Evolutionary conservation across 2,888 invertebrate genomes (phyloP).

Genomic region (Chalcis sispes): DNA sequence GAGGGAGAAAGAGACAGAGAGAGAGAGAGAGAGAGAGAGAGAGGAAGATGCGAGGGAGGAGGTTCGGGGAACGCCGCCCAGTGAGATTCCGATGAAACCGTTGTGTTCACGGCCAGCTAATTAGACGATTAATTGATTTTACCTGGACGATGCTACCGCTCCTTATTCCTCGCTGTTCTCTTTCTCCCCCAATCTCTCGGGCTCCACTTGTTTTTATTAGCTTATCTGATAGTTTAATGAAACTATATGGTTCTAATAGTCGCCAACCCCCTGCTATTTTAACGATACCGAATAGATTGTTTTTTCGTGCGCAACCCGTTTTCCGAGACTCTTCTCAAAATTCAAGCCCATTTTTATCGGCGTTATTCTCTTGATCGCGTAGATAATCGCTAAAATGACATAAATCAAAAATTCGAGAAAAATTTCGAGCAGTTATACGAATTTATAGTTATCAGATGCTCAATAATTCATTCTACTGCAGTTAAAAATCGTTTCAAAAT

Average conservation of each 20-base stretch:
- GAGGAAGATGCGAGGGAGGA: neutral
- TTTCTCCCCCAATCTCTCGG: neutral
- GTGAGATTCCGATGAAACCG: slow-evolving; percentile 52
- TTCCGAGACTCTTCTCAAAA: no score
- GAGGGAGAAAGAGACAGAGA: slow-evolving; percentile 2
- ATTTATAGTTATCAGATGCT: no score
- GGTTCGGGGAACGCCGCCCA: slow-evolving; percentile 49
- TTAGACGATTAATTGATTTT: slow-evolving; percentile 58
- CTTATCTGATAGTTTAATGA: slow-evolving; percentile 38
- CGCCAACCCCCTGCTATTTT: no score
- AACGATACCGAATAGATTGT: no score
- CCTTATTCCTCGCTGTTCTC: neutral
- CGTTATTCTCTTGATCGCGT: no score
- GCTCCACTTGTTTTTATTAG: slow-evolving; percentile 5
- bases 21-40: neutral
- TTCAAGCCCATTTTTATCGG: no score
- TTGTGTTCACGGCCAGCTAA: slow-evolving; percentile 51
- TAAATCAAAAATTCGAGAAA: no score
- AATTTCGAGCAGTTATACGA: no score
- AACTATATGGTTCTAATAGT: slow-evolving; percentile 4
- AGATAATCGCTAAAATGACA: no score
- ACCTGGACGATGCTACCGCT: slow-evolving; percentile 19
- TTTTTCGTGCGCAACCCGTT: no score
- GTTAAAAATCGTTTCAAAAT: no score
- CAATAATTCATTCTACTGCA: no score